Evolutionary conservation across 1,140 invertebrate species (phyloP).

Genomic region (Nasonia giraulti): DNA sequence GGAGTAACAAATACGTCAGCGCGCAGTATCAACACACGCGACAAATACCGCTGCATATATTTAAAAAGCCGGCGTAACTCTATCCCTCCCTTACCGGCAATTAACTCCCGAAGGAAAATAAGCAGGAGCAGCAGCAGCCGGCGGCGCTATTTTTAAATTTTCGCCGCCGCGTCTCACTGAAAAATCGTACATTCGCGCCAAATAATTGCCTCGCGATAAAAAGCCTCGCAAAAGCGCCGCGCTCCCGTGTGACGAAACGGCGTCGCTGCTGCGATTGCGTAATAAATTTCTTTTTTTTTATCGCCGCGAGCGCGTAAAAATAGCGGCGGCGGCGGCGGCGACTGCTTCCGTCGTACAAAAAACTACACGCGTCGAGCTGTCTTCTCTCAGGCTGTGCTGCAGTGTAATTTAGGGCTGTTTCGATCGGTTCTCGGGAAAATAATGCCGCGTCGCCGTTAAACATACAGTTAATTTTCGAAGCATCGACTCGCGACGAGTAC

Average conservation of each 20-base stretch:
- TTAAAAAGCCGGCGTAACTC: conserved; percentile 8
- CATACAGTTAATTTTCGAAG: too few species aligned
- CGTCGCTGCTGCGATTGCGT: not conserved
- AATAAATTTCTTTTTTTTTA: conserved; percentile 35
- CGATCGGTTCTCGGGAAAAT: not conserved
- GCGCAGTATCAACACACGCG: not conserved
- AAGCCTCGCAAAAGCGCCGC: conserved; percentile 24
- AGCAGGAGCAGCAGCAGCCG: not conserved
- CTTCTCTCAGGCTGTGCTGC: not conserved
- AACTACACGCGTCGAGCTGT: not conserved
- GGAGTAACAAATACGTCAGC: not conserved
- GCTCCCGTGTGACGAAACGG: not conserved
- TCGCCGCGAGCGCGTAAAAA: conserved; percentile 10
- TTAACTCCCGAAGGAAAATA: conserved; percentile 11
- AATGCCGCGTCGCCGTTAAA: too few species aligned
- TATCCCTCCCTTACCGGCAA: conserved; percentile 26
- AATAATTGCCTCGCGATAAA: conserved; percentile 41
- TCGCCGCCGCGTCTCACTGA: not conserved
- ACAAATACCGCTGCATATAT: conserved; percentile 9
- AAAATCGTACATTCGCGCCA: conserved; percentile 1
- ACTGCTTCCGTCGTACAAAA: not conserved
- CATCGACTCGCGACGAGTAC: too few species aligned
- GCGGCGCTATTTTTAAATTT: conserved; percentile 17
- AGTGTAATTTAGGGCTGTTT: not conserved
- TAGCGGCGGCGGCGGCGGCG: conserved; percentile 22